Evolutionary conservation across 2,888 invertebrate genomes (phyloP).

Genomic region (Temnothorax unifasciatus): DNA sequence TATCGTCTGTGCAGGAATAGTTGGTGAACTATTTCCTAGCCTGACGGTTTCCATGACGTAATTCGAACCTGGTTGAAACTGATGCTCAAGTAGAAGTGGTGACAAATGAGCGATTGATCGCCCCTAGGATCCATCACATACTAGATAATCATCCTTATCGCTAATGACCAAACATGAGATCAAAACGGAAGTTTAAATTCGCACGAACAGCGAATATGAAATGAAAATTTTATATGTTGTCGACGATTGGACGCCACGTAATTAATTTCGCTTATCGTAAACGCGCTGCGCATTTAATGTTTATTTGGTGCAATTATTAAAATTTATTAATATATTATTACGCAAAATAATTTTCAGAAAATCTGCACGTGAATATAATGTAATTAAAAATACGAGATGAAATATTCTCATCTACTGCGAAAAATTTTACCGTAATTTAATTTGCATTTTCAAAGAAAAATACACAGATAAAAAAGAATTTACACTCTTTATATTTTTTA

Average conservation of each 20-base stretch:
- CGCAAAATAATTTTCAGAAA: slow-evolving; percentile 22
- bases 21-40: slow-evolving; percentile 52
- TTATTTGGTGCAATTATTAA: slow-evolving; percentile 3
- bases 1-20: slow-evolving; percentile 8
- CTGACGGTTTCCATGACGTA: slow-evolving; percentile 35
- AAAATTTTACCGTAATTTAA: slow-evolving; percentile 24
- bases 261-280: slow-evolving; percentile 35
- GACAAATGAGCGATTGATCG: slow-evolving; percentile 55
- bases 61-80: slow-evolving; percentile 20
- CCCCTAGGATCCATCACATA: neutral
- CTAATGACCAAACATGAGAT: neutral
- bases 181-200: neutral
- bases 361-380: neutral
- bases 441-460: neutral
- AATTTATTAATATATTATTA: slow-evolving; percentile 44
- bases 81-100: slow-evolving; percentile 14
- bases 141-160: slow-evolving; percentile 2
- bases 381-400: slow-evolving; percentile 20
- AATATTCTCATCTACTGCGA: slow-evolving; percentile 5
- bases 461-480: neutral
- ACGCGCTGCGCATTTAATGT: slow-evolving; percentile 1
- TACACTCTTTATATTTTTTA: neutral
- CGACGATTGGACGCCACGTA: neutral
- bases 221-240: slow-evolving; percentile 29
- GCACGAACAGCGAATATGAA: neutral